These are phyloP conservation scores for Thymelicus lineola DNA, from an alignment of 2,888 invertebrate genomes.

Conservation along the genomic window DNA sequence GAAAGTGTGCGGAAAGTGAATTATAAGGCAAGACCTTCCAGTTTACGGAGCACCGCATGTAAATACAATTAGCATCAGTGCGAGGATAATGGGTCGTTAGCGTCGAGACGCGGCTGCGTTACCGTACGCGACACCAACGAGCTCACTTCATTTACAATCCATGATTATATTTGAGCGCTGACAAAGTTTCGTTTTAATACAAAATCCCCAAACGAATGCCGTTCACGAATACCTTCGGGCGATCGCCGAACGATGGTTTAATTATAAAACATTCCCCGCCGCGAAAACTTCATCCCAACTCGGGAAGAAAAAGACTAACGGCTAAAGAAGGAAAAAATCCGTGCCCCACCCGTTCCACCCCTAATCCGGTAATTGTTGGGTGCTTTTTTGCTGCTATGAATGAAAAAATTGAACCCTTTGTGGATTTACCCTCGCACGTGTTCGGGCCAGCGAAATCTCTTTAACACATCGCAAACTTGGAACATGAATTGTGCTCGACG, in stretches of 20 bases:
- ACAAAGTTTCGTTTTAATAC: conserved; percentile 25
- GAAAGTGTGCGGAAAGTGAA: conserved; percentile 28
- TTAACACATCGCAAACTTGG: conserved; percentile 66
- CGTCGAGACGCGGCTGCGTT: conserved; percentile 25
- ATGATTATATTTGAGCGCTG: conserved; percentile 30
- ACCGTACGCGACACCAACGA: conserved; percentile 17
- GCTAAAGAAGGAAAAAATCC: conserved; percentile 53
- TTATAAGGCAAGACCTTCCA: conserved; percentile 16
- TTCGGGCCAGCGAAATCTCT: conserved; percentile 56
- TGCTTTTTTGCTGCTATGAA: conserved; percentile 67
- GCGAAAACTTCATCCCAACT: conserved; percentile 53
- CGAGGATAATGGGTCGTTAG: conserved; percentile 30
- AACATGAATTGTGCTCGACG: conserved; percentile 62
- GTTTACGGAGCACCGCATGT: conserved; percentile 28
- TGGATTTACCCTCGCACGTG: conserved; percentile 78
- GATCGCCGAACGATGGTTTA: conserved; percentile 59
- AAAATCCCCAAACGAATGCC: conserved; percentile 25
- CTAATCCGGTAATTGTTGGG: conserved; percentile 80
- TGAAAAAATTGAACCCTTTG: conserved; percentile 73
- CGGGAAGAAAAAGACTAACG: conserved; percentile 55
- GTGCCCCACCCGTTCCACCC: conserved; percentile 64
- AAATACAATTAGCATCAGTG: conserved; percentile 34
- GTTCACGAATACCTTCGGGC: conserved; percentile 40
- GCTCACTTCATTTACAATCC: conserved; percentile 31
- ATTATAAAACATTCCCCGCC: conserved; percentile 66